Evolutionary conservation across 64 coral and sea anemone genomes (phyloP).

Genomic region (Montipora cactus): DNA sequence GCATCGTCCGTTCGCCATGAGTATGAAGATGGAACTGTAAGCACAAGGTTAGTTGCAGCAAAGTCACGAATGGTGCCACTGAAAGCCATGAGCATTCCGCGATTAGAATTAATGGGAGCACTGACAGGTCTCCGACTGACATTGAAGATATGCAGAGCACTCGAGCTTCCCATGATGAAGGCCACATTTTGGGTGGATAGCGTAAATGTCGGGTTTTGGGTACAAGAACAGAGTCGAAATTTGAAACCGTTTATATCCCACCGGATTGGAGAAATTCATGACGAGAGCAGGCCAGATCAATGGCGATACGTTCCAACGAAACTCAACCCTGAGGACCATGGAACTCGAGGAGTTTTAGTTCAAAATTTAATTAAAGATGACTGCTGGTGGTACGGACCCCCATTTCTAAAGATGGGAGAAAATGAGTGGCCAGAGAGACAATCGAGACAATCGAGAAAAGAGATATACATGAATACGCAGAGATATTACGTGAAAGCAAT

Average conservation of each 20-base stretch:
- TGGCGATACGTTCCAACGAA: conserved; percentile 48
- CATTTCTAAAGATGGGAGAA: conserved; percentile 42
- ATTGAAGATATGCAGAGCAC: conserved; percentile 41
- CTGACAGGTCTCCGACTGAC: conserved; percentile 69
- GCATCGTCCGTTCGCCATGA: conserved; percentile 61
- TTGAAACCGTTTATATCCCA: conserved; percentile 72
- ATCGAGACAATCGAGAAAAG: neutral
- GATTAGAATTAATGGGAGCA: conserved; percentile 62
- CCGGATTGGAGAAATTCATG: conserved; percentile 72
- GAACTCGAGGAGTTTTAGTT: conserved; percentile 46
- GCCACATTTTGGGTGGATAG: conserved; percentile 49
- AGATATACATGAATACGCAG: too few relatives aligned
- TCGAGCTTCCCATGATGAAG: conserved; percentile 54
- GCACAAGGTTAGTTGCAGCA: conserved; percentile 52
- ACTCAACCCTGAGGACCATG: conserved; percentile 36
- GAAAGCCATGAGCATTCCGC: conserved; percentile 70
- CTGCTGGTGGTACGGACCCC: conserved; percentile 62
- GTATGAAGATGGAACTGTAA: conserved; percentile 37
- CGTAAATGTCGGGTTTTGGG: conserved; percentile 40
- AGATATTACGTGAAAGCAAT: too few relatives aligned
- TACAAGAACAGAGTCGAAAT: conserved; percentile 60
- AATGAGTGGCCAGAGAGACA: conserved; percentile 52
- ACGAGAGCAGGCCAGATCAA: conserved; percentile 54
- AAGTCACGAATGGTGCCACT: conserved; percentile 64
- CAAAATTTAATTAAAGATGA: conserved; percentile 34